phyloP scores from a whole-genome alignment of 2,113 vertebrate genomes.

The Eleginops maclovinus region DNA sequence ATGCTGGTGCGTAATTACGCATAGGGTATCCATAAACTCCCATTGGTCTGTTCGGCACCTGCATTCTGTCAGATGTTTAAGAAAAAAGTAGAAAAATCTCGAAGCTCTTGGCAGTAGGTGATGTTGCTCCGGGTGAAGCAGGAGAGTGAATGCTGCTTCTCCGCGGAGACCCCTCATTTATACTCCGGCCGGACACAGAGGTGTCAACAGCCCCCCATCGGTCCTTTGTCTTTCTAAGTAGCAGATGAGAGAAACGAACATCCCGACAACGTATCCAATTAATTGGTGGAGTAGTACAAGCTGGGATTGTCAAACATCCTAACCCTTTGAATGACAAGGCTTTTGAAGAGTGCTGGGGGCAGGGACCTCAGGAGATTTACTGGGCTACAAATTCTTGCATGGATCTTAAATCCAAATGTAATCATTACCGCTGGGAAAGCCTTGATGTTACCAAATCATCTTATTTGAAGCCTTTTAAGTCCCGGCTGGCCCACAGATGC shows the following conservation, averaged over 20 bases:
- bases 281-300: constrained; percentile 86
- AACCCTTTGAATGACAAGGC: constrained; percentile 82
- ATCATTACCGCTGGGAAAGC: constrained; percentile 83
- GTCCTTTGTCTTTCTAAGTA: constrained; percentile 82
- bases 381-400: constrained; percentile 85
- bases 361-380: constrained; percentile 65
- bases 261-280: constrained; percentile 86
- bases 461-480: constrained; percentile 78
- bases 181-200: constrained; percentile 71
- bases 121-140: constrained; percentile 39
- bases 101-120: constrained; percentile 2
- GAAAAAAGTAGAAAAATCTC: neutral
- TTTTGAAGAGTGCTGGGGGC: constrained; percentile 75
- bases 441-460: constrained; percentile 86
- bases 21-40: constrained; percentile 71
- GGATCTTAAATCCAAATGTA: constrained; percentile 82
- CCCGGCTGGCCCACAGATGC: constrained; percentile 73
- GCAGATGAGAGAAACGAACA: constrained; percentile 84
- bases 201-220: constrained; percentile 82
- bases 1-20: constrained; percentile 69
- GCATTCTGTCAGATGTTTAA: constrained; percentile 67
- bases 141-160: constrained; percentile 54
- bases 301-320: constrained; percentile 86
- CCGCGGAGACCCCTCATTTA: constrained; percentile 66
- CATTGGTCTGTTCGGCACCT: constrained; percentile 63